Base-by-base conservation (phyloP, 2,113 vertebrate species). In the Rhinoderma darwinii region DNA sequence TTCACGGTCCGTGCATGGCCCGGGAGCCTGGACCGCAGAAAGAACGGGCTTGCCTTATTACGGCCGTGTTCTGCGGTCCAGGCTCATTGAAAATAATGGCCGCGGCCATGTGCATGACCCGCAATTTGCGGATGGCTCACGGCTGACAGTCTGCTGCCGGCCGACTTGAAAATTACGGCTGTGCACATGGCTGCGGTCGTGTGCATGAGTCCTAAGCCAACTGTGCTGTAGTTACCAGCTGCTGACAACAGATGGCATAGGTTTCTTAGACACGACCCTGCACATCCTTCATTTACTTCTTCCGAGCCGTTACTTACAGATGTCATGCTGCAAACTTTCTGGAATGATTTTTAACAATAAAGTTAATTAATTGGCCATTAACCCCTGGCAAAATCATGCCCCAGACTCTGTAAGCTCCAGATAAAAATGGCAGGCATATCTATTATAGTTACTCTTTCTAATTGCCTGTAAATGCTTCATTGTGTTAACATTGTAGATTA, bases 321-420 rank as follows among this genome's bases (percentile, higher is more conserved):
- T 81, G 78, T 61, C 78, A 63, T 35, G 47, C 59, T 44, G 39
- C 56, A 41, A 82, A 82, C 59, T 44, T 44, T 27, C 11, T 39
- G 37, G 43, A 82, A 82, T 82, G 56, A 82, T 63, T 82, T 82
- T 39, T 63, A 0, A 59, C 41, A 44, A 82, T 63, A 82, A 82
- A 63, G 43, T 83, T 83, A 83, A 83, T 51, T 30, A 83, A 68
- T 83, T 63, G 43, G 43, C 63, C 61, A 50, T 43, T 83, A 68
- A 70, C 41, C 80, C 61, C 72, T 83, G 63, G 27, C 27, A 72
- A 44, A 51, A 35, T 10, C 61, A 47, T 41, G 63, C 32, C 81
- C 30, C 10, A 72, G 41, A 83, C 68, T 68, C 41, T 43, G 81
- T 50, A 70, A 41, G 43, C 63, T 68, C 27, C 30, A 82, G 27